A percentile compares a stretch with the other conserved stretches of the same genome.
Evolutionary conservation across 2,113 vertebrate species (phyloP).

Genomic region (Monarcha castaneiventris): DNA sequence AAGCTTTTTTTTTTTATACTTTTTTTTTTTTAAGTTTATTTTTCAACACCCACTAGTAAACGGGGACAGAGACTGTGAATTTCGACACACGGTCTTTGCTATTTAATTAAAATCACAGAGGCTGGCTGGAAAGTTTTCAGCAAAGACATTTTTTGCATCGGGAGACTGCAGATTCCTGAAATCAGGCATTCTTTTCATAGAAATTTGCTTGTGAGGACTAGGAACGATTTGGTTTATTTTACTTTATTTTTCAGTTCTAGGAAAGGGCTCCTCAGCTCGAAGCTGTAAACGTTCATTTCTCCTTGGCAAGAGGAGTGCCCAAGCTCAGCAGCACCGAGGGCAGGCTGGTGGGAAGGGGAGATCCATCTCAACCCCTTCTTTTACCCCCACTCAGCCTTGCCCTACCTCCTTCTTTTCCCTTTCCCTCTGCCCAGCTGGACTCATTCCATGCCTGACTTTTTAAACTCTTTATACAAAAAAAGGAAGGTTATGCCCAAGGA

Average conservation of each 20-base stretch:
- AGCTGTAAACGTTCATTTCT: neutral
- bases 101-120: constrained; percentile 63
- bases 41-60: constrained; percentile 40
- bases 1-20: neutral
- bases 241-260: neutral
- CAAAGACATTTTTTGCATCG: neutral
- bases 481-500: neutral
- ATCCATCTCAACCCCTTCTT: neutral
- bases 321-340: rapidly evolving
- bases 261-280: neutral
- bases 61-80: neutral
- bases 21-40: neutral
- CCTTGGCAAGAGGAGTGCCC: neutral
- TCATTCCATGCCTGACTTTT: neutral
- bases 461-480: neutral
- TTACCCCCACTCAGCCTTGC: neutral
- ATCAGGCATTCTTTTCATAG: neutral
- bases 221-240: neutral
- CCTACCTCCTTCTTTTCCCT: neutral
- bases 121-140: constrained; percentile 31
- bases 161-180: neutral
- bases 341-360: neutral
- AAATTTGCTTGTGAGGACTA: neutral
- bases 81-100: neutral
- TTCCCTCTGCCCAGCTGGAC: neutral